These are phyloP conservation scores for Trypoxylon attenuatum DNA, from an alignment of 2,888 invertebrate species.

Conservation along the genomic window DNA sequence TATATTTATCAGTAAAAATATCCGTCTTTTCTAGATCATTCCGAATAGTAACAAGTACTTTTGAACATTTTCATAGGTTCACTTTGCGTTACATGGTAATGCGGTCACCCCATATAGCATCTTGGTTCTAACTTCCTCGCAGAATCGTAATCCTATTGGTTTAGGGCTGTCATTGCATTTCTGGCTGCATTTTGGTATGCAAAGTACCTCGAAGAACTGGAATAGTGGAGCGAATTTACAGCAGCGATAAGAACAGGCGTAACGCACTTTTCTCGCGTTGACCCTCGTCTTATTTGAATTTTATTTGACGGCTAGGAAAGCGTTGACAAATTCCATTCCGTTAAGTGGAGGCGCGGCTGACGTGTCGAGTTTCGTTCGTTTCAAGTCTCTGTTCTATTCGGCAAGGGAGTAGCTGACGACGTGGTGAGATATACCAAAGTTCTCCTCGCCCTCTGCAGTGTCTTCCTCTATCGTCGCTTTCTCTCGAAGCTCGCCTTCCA, in stretches of 20 bases:
- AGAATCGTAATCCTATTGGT: too few relatives aligned
- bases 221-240: not conserved
- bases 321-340: slow-evolving; percentile 67
- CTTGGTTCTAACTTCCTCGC: too few relatives aligned
- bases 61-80: too few relatives aligned
- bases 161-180: not conserved
- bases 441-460: slow-evolving; percentile 10
- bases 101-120: too few relatives aligned
- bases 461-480: not conserved
- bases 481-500: slow-evolving; percentile 1
- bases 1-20: slow-evolving; percentile 9
- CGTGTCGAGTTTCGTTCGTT: slow-evolving; percentile 58
- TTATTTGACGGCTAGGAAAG: slow-evolving; percentile 59
- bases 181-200: not conserved
- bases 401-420: slow-evolving; percentile 46
- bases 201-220: not conserved
- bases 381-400: slow-evolving; percentile 44
- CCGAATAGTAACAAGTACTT: too few relatives aligned
- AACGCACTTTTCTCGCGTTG: slow-evolving; percentile 14
- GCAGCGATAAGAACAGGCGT: not conserved
- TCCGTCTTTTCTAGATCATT: too few relatives aligned
- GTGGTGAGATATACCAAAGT: slow-evolving; percentile 46
- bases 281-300: slow-evolving; percentile 63
- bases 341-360: slow-evolving; percentile 58
- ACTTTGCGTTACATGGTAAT: too few relatives aligned